phyloP scores from a whole-genome alignment of 2,888 invertebrate species.

The Reticulitermes lucifugus region DNA sequence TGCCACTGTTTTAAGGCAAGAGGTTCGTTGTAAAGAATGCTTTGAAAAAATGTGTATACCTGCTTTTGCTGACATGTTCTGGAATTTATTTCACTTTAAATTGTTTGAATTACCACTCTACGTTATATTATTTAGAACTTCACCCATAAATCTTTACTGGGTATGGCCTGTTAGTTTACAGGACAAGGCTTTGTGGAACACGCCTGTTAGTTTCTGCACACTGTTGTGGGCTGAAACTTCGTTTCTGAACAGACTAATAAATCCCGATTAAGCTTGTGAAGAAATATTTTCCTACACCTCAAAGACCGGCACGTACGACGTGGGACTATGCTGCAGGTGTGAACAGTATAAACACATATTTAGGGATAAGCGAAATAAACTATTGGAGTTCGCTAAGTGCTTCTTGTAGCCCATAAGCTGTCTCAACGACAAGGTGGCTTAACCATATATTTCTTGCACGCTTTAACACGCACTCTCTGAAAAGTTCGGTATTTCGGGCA shows the following conservation, averaged over 20 bases:
- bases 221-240: background rate
- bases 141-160: background rate
- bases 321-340: background rate
- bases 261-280: background rate
- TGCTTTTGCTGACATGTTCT: background rate
- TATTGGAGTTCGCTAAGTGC: background rate
- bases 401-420: background rate
- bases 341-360: background rate
- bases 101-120: background rate
- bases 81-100: background rate
- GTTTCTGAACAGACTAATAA: background rate
- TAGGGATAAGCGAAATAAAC: background rate
- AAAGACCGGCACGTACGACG: too few species aligned
- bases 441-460: background rate
- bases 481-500: background rate
- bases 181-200: too few species aligned
- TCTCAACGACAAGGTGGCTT: background rate
- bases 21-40: too few species aligned
- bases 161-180: background rate
- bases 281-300: too few species aligned
- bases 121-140: background rate
- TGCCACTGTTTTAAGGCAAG: background rate
- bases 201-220: background rate
- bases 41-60: background rate
- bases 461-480: background rate